Conservation (phyloP, 1,140 invertebrate genomes). For the Drosophila yakuba region DNA sequence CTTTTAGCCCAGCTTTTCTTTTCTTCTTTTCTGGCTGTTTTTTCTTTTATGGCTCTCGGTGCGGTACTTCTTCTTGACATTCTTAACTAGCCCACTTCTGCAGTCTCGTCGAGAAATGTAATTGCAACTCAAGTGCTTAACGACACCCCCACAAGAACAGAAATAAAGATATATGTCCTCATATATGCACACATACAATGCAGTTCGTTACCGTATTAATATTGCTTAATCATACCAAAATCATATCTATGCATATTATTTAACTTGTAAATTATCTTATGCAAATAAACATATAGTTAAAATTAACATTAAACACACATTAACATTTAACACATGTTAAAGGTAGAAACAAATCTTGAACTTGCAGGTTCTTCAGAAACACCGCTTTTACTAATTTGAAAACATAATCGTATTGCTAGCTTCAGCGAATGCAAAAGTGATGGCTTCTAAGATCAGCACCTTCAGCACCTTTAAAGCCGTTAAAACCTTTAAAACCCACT, state of each 20-base stretch:
- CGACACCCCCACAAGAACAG: background rate
- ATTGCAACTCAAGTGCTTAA: constrained; percentile 44
- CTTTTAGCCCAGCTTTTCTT: constrained; percentile 3
- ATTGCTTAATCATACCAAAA: no score
- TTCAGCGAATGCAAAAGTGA: background rate
- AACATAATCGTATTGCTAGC: no score
- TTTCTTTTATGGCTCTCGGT: constrained; percentile 22
- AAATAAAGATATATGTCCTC: constrained; percentile 1
- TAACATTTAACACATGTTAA: no score
- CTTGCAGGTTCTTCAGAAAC: no score
- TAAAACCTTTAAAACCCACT: constrained; percentile 11
- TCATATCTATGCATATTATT: no score
- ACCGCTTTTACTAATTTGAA: no score
- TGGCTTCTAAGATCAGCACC: background rate
- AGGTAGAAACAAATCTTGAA: no score
- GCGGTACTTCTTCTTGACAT: constrained; percentile 23
- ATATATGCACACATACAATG: background rate
- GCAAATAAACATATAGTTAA: no score
- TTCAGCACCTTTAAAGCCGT: background rate
- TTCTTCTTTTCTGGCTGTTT: background rate
- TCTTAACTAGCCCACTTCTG: constrained; percentile 50
- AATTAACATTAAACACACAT: no score
- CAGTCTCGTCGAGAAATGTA: constrained; percentile 27
- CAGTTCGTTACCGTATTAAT: background rate
- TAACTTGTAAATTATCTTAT: no score